Conservation (phyloP, 2,888 invertebrate genomes). For the Thera obeliscata region DNA sequence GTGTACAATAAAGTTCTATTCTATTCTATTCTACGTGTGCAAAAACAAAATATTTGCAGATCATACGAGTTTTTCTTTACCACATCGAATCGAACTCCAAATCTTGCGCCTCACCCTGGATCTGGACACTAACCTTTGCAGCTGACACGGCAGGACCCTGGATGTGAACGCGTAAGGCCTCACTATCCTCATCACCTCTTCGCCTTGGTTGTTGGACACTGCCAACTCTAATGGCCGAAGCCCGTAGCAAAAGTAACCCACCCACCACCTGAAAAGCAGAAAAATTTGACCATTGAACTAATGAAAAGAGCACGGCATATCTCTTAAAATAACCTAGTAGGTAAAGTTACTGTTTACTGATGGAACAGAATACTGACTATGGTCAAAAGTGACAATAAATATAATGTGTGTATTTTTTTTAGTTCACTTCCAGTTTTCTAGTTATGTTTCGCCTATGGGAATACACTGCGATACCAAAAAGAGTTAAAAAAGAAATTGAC, state of each 20-base stretch:
- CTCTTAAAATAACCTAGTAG: too few relatives aligned
- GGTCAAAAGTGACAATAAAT: too few relatives aligned
- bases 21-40: too few relatives aligned
- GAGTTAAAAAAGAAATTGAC: background rate
- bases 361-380: background rate
- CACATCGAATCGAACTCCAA: too few relatives aligned
- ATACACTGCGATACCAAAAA: background rate
- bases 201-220: slow-evolving; percentile 57
- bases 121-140: slow-evolving; percentile 75
- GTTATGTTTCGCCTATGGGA: background rate
- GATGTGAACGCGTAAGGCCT: slow-evolving; percentile 91
- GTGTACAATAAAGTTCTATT: too few relatives aligned
- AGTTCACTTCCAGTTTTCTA: background rate
- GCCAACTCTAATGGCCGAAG: slow-evolving; percentile 67
- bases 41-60: too few relatives aligned
- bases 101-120: too few relatives aligned
- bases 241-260: slow-evolving; percentile 72
- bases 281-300: background rate
- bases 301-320: too few relatives aligned
- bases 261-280: slow-evolving; percentile 65
- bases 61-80: too few relatives aligned
- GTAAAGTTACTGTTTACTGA: too few relatives aligned
- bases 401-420: background rate
- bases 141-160: slow-evolving; percentile 93
- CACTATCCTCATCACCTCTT: slow-evolving; percentile 89